Evolutionary conservation across 1,140 invertebrate species (phyloP).

Genomic region (Drosophila sturtevanti): DNA sequence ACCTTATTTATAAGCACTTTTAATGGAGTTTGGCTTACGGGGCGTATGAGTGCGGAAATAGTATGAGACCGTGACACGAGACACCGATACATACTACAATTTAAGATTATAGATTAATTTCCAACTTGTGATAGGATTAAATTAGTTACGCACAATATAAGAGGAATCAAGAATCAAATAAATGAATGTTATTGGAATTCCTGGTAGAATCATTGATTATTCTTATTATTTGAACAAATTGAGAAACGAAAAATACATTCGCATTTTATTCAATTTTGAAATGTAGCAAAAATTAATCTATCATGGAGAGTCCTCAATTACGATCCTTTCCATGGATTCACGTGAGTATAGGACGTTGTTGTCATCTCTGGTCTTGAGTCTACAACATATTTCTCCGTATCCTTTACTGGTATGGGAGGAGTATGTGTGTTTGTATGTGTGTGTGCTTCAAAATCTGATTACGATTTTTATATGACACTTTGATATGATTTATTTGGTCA

Average conservation of each 20-base stretch:
- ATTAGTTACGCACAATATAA: too few species aligned
- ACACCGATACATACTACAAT: neutral
- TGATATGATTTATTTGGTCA: slow-evolving; percentile 82
- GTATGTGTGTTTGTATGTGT: slow-evolving; percentile 31
- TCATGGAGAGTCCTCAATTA: neutral
- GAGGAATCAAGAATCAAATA: too few species aligned
- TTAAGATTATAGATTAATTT: neutral
- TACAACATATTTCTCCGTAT: slow-evolving; percentile 51
- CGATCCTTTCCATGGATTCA: neutral
- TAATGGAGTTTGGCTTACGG: slow-evolving; percentile 78
- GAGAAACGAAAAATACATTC: too few species aligned
- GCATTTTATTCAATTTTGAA: neutral
- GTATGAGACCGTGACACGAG: slow-evolving; percentile 19
- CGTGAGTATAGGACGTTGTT: neutral
- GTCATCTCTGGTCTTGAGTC: neutral
- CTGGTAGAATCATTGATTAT: too few species aligned
- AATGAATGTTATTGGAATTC: too few species aligned
- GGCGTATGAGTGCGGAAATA: slow-evolving; percentile 48
- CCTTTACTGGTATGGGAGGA: slow-evolving; percentile 14
- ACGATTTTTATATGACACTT: slow-evolving; percentile 82
- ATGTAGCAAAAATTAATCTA: neutral
- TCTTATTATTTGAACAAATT: too few species aligned
- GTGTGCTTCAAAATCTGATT: slow-evolving; percentile 80
- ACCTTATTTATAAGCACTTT: slow-evolving; percentile 81
- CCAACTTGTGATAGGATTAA: too few species aligned